Evolutionary conservation across 2,888 invertebrate genomes (phyloP), one percentile per base, ranked within the genome.

Genomic region (Polyommatus icarus): DNA sequence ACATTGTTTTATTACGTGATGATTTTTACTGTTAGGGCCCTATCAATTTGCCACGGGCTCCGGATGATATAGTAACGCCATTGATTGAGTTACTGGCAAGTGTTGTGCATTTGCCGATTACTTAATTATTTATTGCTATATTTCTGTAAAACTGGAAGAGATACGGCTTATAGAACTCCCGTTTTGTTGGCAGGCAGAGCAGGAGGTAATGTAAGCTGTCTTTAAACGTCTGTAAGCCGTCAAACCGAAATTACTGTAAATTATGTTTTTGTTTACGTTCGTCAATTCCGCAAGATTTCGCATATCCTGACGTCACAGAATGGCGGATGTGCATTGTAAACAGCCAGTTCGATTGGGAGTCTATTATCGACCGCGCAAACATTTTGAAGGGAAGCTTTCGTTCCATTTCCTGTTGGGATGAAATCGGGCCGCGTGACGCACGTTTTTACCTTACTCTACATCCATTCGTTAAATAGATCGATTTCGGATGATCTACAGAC

Each of bases 301-400:
- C 71, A 36, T 73, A n/a, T 10, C 57, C 59, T 77, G 72, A 80
- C 82, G 81, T 82, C 80, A 80, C 78, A 77, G 80, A 24, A 76
- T 71, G 75, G 79, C 79, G 84, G 85, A 86, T 86, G 83, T 81
- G 83, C 80, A 78, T 80, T 82, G 87, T 87, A 86, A 87, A 83
- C 82, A 82, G 86, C 87, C 85, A 87, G 82, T 80, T 80, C 82
- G 81, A 82, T 83, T 82, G 84, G 86, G 85, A 88, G 87, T 91
- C 92, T 92, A 92, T 93, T 92, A 92, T 92, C 91, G 92, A 90
- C 88, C 88, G 86, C 88, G 89, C 91, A 89, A 92, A 91, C 91
- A 90, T 87, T 85, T 87, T 84, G 88, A 88, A 88, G 88, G 89
- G 91, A 91, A 92, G 90, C 90, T 90, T 90, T 88, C 86, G 88